A percentile compares a stretch with the other conserved stretches of the same genome.
Conservation (phyloP, 2,888 invertebrate genomes). For the Phyllotreta striolata region DNA sequence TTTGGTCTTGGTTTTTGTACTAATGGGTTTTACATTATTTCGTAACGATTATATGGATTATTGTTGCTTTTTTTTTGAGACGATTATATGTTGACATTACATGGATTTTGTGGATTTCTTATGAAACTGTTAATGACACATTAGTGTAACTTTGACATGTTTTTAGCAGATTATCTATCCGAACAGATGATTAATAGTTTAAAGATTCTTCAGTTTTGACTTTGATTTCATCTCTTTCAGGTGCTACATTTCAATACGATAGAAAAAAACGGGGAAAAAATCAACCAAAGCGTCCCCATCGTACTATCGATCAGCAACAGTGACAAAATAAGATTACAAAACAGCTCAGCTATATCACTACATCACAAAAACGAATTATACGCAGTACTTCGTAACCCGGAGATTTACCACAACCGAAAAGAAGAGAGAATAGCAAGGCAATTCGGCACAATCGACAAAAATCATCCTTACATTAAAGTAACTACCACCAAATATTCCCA, state of each 20-base stretch:
- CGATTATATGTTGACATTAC: neutral
- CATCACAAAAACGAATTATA: constrained; percentile 70
- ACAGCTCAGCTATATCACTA: constrained; percentile 70
- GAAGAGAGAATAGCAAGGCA: constrained; percentile 89
- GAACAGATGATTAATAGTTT: too few species aligned
- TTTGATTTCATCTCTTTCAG: constrained; percentile 62
- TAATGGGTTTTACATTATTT: too few species aligned
- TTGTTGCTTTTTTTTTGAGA: neutral
- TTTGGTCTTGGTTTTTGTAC: too few species aligned
- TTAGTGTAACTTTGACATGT: too few species aligned
- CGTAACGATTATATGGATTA: too few species aligned
- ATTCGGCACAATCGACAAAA: constrained; percentile 84
- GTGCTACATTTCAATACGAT: constrained; percentile 89
- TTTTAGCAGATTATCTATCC: neutral
- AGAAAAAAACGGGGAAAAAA: constrained; percentile 72
- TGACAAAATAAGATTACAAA: constrained; percentile 76
- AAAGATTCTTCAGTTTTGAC: neutral
- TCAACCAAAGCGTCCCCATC: constrained; percentile 93
- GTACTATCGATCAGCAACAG: constrained; percentile 80
- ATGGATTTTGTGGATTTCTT: too few species aligned
- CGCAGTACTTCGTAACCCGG: constrained; percentile 81
- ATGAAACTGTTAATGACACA: too few species aligned
- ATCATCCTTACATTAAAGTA: constrained; percentile 87
- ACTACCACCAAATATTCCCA: neutral
- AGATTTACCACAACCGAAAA: constrained; percentile 92